phyloP scores from a whole-genome alignment of 2,113 vertebrate genomes.

The Trogon surrucura region DNA sequence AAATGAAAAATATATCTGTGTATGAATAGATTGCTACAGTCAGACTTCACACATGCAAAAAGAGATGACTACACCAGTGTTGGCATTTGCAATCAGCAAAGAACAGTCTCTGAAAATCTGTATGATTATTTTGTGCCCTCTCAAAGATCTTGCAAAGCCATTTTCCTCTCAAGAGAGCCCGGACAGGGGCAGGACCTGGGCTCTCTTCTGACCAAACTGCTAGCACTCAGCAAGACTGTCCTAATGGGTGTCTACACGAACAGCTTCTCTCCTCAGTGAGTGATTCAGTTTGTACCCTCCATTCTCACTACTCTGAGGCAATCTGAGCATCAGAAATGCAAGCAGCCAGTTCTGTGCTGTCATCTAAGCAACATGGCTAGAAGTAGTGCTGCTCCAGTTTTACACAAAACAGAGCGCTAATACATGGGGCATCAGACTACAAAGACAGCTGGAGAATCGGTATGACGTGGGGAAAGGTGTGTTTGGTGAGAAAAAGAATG shows the following conservation, averaged over 20 bases:
- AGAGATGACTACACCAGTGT: background rate
- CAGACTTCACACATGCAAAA: background rate
- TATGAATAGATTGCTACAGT: background rate
- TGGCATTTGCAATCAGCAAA: background rate
- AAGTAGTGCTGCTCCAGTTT: background rate
- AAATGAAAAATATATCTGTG: background rate
- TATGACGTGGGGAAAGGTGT: background rate
- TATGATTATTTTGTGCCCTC: background rate
- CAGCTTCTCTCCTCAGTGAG: background rate
- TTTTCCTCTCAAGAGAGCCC: background rate
- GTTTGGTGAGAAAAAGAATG: background rate
- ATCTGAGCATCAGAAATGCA: background rate
- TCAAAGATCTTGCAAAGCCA: background rate
- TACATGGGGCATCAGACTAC: background rate
- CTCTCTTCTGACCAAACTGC: background rate
- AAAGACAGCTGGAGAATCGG: background rate
- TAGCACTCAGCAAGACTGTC: background rate
- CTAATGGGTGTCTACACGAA: background rate
- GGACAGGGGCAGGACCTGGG: background rate
- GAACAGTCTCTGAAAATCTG: background rate
- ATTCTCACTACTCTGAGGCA: background rate
- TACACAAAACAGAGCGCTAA: background rate
- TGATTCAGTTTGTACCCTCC: background rate
- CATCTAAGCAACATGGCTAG: background rate
- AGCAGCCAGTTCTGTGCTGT: background rate